These are phyloP conservation scores for Xiphophorus hellerii DNA, from an alignment of 2,113 vertebrate species.

Conservation along the genomic window DNA sequence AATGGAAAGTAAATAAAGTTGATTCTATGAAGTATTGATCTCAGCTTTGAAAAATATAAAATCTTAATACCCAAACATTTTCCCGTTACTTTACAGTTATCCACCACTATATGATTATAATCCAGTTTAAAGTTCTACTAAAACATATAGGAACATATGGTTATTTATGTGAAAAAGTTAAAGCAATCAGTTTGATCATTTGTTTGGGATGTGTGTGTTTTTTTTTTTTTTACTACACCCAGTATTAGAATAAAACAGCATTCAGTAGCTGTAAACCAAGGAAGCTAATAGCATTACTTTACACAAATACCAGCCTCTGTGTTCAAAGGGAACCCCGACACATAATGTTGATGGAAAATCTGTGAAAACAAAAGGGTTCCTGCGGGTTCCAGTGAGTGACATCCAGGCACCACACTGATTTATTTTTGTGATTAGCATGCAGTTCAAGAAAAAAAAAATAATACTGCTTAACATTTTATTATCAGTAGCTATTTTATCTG, in stretches of 20 bases:
- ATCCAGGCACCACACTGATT: background rate
- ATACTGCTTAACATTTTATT: conserved; percentile 2
- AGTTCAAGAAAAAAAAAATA: background rate
- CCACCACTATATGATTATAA: too few relatives aligned
- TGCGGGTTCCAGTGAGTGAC: background rate
- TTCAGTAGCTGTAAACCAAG: background rate
- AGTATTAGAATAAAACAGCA: background rate
- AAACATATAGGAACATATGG: too few relatives aligned
- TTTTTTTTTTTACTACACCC: too few relatives aligned
- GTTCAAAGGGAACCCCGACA: background rate
- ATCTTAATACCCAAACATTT: too few relatives aligned
- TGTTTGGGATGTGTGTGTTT: too few relatives aligned
- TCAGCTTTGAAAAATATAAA: too few relatives aligned
- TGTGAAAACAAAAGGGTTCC: background rate
- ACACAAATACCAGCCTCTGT: background rate
- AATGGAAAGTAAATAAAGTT: too few relatives aligned
- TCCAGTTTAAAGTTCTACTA: too few relatives aligned
- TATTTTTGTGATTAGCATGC: background rate
- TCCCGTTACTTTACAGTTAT: too few relatives aligned
- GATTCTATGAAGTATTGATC: too few relatives aligned
- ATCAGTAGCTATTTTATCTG: background rate
- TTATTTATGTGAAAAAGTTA: too few relatives aligned
- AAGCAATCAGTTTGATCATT: too few relatives aligned
- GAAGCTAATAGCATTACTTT: background rate
- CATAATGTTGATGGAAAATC: background rate